Evolutionary conservation across 1,140 invertebrate genomes (phyloP).

Genomic region (Scaptomyza graminum): DNA sequence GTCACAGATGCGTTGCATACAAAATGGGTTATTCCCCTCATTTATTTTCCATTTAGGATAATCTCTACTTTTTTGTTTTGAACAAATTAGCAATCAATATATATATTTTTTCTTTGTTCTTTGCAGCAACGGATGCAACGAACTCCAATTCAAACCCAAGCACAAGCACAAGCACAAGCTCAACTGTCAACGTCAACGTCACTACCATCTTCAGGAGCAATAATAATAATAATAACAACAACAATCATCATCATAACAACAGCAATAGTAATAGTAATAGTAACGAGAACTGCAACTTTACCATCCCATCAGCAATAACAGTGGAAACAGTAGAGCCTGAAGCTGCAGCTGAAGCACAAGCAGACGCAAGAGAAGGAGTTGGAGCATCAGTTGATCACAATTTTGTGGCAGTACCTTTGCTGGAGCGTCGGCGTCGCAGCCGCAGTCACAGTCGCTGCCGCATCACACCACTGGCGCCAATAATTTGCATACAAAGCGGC

Average conservation of each 20-base stretch:
- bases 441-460: conserved; percentile 68
- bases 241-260: conserved; percentile 17
- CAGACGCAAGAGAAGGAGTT: not conserved
- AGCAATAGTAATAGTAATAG: conserved; percentile 17
- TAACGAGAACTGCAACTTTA: conserved; percentile 26
- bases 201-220: conserved; percentile 51
- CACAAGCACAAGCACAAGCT: conserved; percentile 13
- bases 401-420: conserved; percentile 62
- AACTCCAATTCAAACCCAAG: conserved; percentile 7
- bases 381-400: conserved; percentile 18
- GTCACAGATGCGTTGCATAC: conserved; percentile 34
- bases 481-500: conserved; percentile 66
- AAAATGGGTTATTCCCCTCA: conserved; percentile 17
- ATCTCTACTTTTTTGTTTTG: conserved; percentile 2
- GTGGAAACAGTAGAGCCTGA: conserved; percentile 1
- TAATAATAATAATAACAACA: conserved; percentile 30
- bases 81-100: conserved; percentile 35
- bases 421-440: conserved; percentile 68
- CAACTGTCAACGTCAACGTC: conserved; percentile 58
- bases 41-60: conserved; percentile 1
- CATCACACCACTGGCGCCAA: conserved; percentile 62
- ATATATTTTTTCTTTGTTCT: not conserved
- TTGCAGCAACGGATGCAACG: conserved; percentile 4
- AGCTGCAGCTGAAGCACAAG: not conserved
- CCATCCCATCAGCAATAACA: conserved; percentile 7